These are phyloP conservation scores for Australoheros facetus DNA, from an alignment of 2,797 vertebrate species.

Conservation along the genomic window DNA sequence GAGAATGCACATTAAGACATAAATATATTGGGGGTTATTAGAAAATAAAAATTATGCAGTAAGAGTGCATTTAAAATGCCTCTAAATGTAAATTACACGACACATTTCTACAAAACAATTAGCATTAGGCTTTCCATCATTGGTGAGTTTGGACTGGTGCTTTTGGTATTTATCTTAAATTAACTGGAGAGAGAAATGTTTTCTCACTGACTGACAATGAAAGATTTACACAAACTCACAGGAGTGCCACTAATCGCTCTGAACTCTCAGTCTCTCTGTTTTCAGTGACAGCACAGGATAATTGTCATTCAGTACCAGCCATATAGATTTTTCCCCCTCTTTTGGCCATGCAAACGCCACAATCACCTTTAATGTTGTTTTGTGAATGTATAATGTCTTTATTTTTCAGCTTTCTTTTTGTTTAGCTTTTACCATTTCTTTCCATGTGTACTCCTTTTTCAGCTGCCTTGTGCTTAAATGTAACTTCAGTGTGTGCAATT, in stretches of 20 bases:
- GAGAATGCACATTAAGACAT: not conserved
- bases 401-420: not conserved
- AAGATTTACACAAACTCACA: slow-evolving; percentile 24
- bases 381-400: not conserved
- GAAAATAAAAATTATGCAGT: not conserved
- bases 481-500: not conserved
- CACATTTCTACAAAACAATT: not conserved
- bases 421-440: not conserved
- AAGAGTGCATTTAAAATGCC: not conserved
- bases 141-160: not conserved
- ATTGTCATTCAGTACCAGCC: slow-evolving; percentile 16
- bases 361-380: not conserved
- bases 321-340: not conserved
- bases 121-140: not conserved
- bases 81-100: not conserved
- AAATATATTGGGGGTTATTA: not conserved
- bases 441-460: not conserved
- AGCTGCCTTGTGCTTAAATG: slow-evolving; percentile 17
- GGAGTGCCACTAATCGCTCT: slow-evolving; percentile 26
- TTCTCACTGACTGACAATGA: not conserved
- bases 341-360: not conserved
- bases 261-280: slow-evolving; percentile 15
- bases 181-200: not conserved
- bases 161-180: slow-evolving; percentile 15
- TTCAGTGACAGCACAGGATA: slow-evolving; percentile 9